Conservation (phyloP, 2,888 invertebrate genomes). For the Blastobasis lacticolella region DNA sequence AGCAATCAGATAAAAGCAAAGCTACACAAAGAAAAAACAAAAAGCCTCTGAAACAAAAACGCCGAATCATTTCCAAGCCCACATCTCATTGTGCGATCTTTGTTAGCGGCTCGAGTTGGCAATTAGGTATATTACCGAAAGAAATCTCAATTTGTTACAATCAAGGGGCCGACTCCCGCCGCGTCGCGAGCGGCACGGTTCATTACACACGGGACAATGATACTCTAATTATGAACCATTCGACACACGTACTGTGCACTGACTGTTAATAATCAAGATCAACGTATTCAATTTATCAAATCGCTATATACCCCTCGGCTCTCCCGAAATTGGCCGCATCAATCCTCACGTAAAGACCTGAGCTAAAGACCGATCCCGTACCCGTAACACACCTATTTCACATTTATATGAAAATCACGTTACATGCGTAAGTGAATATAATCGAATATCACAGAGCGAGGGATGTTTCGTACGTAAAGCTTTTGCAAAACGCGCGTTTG, state of each 20-base stretch:
- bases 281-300: constrained; percentile 25
- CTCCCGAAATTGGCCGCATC: background rate
- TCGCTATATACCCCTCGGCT: constrained; percentile 1
- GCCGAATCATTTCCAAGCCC: constrained; percentile 46
- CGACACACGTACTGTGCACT: constrained; percentile 53
- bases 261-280: constrained; percentile 49
- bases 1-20: too few relatives aligned
- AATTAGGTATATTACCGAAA: constrained; percentile 46
- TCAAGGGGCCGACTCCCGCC: constrained; percentile 41
- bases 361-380: too few relatives aligned
- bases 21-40: too few relatives aligned
- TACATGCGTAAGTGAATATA: constrained; percentile 17
- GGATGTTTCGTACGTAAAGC: constrained; percentile 25
- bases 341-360: too few relatives aligned
- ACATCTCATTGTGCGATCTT: constrained; percentile 32
- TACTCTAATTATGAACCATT: constrained; percentile 67
- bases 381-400: background rate
- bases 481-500: constrained; percentile 31
- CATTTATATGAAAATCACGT: constrained; percentile 26
- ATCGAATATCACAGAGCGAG: constrained; percentile 26
- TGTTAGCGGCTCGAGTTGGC: constrained; percentile 28
- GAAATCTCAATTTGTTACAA: constrained; percentile 64
- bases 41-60: constrained; percentile 13
- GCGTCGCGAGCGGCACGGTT: constrained; percentile 37
- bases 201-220: constrained; percentile 62